Conservation (phyloP, 2,888 invertebrate genomes). For the Loripinus fragilis region DNA sequence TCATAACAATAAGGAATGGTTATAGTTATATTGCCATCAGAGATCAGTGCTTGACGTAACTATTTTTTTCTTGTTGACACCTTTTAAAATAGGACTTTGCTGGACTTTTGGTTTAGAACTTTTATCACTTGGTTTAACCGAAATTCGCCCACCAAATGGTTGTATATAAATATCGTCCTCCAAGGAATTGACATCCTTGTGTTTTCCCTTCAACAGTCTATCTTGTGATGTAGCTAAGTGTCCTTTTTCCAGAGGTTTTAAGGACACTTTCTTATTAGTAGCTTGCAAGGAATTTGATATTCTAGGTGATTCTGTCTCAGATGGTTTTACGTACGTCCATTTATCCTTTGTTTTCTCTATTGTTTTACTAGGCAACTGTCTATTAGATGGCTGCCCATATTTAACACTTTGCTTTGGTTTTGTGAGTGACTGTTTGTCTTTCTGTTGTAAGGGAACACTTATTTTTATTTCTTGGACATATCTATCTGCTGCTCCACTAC, state of each 20-base stretch:
- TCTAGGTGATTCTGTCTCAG: not conserved
- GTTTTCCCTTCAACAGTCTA: not conserved
- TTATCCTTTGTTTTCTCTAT: not conserved
- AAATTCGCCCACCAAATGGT: not conserved
- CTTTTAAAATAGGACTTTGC: no score
- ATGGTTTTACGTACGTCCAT: not conserved
- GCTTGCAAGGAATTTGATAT: not conserved
- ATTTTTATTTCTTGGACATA: constrained; percentile 70
- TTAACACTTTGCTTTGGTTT: constrained; percentile 1
- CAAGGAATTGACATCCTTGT: not conserved
- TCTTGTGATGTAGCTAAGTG: not conserved
- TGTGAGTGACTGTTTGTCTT: constrained; percentile 13
- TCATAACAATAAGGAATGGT: no score
- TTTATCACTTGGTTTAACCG: not conserved
- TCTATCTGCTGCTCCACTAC: constrained; percentile 57
- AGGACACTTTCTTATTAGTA: not conserved
- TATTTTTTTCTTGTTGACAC: not conserved
- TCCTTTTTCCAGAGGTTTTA: not conserved
- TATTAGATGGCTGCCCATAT: not conserved
- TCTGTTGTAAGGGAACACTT: constrained; percentile 46
- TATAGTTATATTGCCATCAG: no score
- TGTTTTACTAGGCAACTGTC: not conserved
- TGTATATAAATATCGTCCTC: not conserved
- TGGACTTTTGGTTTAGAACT: not conserved
- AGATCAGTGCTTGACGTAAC: no score